A percentile compares a stretch with the other conserved stretches of the same genome.
Evolutionary conservation across 1,140 invertebrate genomes (phyloP).

Genomic region (Globodera ellingtonae): DNA sequence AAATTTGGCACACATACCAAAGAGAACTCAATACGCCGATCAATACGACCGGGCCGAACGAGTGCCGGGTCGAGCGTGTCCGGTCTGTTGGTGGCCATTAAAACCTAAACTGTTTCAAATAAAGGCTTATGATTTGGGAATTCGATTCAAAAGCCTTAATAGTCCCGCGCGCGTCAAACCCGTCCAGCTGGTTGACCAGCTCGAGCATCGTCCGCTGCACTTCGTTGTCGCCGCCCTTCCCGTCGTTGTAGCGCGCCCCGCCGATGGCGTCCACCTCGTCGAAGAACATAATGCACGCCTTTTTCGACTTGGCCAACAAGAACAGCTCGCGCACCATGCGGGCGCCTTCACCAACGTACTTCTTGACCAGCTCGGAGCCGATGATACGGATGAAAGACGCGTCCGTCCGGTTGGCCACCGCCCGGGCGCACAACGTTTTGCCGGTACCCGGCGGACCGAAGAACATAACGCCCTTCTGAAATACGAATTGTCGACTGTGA

Average conservation of each 20-base stretch:
- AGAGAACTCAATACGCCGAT: slow-evolving; percentile 97
- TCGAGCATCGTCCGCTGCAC: slow-evolving; percentile 99
- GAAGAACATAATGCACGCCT: slow-evolving; percentile 98
- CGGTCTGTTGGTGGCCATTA: slow-evolving; percentile 98
- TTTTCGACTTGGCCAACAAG: slow-evolving; percentile 98
- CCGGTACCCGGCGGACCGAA: slow-evolving; percentile 98
- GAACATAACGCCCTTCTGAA: slow-evolving; percentile 85
- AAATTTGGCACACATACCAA: slow-evolving; percentile 68
- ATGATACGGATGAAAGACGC: slow-evolving; percentile 99
- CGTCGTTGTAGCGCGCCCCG: slow-evolving; percentile 95
- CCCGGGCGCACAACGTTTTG: slow-evolving; percentile 91
- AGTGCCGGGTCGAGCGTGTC: slow-evolving; percentile 97
- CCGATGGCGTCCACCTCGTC: slow-evolving; percentile 99
- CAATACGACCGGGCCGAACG: slow-evolving; percentile 93
- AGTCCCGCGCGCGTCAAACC: slow-evolving; percentile 98
- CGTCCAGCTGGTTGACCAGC: slow-evolving; percentile 95
- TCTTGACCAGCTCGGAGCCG: slow-evolving; percentile 91
- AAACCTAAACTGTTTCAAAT: slow-evolving; percentile 70
- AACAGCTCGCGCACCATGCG: slow-evolving; percentile 98
- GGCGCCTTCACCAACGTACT: slow-evolving; percentile 98
- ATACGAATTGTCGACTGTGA: background rate
- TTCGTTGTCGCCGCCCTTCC: slow-evolving; percentile 95
- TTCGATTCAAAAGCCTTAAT: slow-evolving; percentile 74
- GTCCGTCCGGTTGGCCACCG: slow-evolving; percentile 95
- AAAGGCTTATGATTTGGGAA: no score